These are phyloP conservation scores for Andricus quercusramuli DNA, from an alignment of 2,888 invertebrate genomes.

Conservation along the genomic window DNA sequence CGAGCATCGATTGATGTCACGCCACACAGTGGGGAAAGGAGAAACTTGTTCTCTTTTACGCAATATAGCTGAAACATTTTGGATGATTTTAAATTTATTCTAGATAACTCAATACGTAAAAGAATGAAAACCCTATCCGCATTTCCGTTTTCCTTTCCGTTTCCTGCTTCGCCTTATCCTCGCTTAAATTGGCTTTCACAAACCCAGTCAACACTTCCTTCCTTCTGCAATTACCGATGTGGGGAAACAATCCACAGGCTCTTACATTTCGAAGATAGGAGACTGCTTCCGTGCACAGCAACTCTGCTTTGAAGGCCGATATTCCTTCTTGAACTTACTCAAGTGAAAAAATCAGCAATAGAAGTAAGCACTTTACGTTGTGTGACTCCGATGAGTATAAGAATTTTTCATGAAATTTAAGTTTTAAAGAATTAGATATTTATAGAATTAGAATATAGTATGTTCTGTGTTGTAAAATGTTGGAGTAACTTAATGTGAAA, in stretches of 20 bases:
- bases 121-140: constrained; percentile 50
- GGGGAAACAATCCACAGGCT: constrained; percentile 41
- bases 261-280: not conserved
- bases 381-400: not conserved
- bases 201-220: not conserved
- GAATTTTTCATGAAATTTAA: not conserved
- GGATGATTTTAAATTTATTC: constrained; percentile 65
- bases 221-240: constrained; percentile 45
- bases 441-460: no score
- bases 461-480: no score
- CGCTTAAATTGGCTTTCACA: constrained; percentile 16
- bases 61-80: constrained; percentile 53
- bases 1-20: no score
- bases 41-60: constrained; percentile 12
- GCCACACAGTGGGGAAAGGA: no score
- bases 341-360: no score
- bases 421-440: not conserved
- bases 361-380: no score
- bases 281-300: not conserved
- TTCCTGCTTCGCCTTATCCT: constrained; percentile 21
- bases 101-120: constrained; percentile 60
- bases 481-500: no score
- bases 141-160: constrained; percentile 43
- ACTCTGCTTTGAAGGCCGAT: not conserved
- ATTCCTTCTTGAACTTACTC: not conserved